phyloP scores from a whole-genome alignment of 1,140 invertebrate genomes.

The Ladona fulva region DNA sequence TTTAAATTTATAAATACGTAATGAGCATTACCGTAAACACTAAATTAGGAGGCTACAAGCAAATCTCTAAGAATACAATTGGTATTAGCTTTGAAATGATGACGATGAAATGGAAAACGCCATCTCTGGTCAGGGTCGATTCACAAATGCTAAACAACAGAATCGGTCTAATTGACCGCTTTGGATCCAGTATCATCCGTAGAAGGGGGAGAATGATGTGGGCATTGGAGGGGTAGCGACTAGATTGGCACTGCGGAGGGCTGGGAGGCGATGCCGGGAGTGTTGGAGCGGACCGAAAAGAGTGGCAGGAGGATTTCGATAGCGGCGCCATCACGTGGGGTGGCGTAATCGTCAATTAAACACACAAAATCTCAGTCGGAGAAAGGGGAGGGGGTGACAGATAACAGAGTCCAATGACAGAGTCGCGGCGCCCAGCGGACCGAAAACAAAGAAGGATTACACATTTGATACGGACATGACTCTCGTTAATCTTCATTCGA shows the following conservation, averaged over 20 bases:
- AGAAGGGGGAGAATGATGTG: no score
- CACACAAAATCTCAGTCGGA: background rate
- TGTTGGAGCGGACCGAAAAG: background rate
- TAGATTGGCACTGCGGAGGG: background rate
- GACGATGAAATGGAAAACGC: no score
- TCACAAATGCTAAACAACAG: background rate
- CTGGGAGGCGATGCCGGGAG: background rate
- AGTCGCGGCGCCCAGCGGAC: background rate
- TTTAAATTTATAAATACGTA: no score
- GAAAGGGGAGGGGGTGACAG: background rate
- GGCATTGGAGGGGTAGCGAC: background rate
- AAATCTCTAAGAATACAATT: no score
- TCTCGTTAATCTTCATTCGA: background rate
- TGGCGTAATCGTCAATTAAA: slow-evolving; percentile 6
- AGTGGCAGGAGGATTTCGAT: background rate
- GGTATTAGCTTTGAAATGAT: no score
- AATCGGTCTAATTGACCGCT: background rate
- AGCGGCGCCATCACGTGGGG: background rate
- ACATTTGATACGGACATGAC: background rate
- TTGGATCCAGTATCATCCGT: background rate
- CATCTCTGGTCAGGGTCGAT: background rate
- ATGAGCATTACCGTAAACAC: no score
- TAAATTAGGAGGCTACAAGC: no score
- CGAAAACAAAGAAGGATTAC: background rate
- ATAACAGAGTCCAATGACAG: background rate